phyloP scores from a whole-genome alignment of 1,140 invertebrate species.

The Drosophila nigrodunni region DNA sequence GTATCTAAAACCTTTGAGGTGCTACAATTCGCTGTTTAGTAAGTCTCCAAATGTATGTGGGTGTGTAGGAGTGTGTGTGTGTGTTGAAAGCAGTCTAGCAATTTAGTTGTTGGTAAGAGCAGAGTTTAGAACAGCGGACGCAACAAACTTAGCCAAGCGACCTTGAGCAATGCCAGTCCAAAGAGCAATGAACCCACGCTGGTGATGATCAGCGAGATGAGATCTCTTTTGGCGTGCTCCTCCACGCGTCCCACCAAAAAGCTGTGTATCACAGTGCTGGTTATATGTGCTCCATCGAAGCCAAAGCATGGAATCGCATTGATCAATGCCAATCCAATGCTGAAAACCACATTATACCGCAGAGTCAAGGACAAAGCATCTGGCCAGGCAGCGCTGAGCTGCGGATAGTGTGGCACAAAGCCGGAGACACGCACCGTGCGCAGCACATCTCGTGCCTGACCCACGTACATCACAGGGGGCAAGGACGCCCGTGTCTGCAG shows the following conservation, averaged over 20 bases:
- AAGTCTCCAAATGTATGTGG: conserved; percentile 24
- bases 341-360: conserved; percentile 94
- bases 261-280: conserved; percentile 87
- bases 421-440: conserved; percentile 90
- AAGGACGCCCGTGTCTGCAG: conserved; percentile 63
- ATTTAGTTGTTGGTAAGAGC: conserved; percentile 46
- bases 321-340: conserved; percentile 94
- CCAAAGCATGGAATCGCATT: conserved; percentile 97
- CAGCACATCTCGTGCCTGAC: conserved; percentile 90
- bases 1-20: conserved; percentile 71
- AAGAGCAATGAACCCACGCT: conserved; percentile 86
- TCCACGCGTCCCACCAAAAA: conserved; percentile 85
- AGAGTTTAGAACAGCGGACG: conserved; percentile 57
- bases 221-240: conserved; percentile 85
- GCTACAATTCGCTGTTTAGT: conserved; percentile 69
- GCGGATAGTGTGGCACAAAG: conserved; percentile 90
- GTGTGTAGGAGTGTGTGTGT: conserved; percentile 26
- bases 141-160: conserved; percentile 75
- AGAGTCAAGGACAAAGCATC: conserved; percentile 88
- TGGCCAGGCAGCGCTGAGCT: conserved; percentile 89
- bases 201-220: conserved; percentile 86
- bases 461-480: conserved; percentile 90
- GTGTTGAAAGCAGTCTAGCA: conserved; percentile 70
- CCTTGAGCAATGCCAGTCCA: conserved; percentile 69
- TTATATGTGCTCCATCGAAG: conserved; percentile 96